Evolutionary conservation across 2,888 invertebrate genomes (phyloP).

Genomic region (Aleiodes alternator): DNA sequence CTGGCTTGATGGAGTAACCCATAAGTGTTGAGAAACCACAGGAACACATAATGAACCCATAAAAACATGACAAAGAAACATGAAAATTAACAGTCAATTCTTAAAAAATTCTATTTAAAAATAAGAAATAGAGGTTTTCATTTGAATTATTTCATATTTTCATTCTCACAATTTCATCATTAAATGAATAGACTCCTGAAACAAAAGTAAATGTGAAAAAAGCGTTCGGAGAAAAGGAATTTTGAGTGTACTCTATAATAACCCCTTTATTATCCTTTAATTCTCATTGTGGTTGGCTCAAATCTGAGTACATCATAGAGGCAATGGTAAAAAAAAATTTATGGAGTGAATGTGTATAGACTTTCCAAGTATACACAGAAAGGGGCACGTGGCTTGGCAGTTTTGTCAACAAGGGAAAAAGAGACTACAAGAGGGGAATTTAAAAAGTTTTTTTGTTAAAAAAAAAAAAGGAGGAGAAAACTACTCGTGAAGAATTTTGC

Average conservation of each 20-base stretch:
- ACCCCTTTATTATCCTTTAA: conserved; percentile 25
- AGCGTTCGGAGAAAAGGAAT: not conserved
- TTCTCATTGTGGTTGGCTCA: conserved; percentile 17
- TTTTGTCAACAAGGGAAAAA: conserved; percentile 24
- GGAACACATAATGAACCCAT: not conserved
- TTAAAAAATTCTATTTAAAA: too few species aligned
- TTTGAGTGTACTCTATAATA: conserved; percentile 14
- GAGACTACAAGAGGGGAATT: not conserved
- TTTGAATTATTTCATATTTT: too few species aligned
- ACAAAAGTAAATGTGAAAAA: not conserved
- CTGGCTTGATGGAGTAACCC: conserved; percentile 10
- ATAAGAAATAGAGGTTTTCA: too few species aligned
- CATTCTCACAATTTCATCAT: not conserved
- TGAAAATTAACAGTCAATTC: not conserved
- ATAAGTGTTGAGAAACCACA: conserved; percentile 29
- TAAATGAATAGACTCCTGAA: not conserved
- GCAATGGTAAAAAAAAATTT: not conserved
- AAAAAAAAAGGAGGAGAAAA: not conserved
- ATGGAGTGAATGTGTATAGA: conserved; percentile 20
- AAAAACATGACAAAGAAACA: conserved; percentile 2
- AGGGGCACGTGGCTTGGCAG: conserved; percentile 26
- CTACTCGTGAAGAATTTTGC: conserved; percentile 12
- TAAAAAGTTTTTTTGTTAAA: conserved; percentile 12
- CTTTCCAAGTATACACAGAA: conserved; percentile 10
- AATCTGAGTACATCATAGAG: not conserved